These are phyloP conservation scores for Diachasma alloeum DNA, from an alignment of 1,140 invertebrate genomes.

Conservation along the genomic window DNA sequence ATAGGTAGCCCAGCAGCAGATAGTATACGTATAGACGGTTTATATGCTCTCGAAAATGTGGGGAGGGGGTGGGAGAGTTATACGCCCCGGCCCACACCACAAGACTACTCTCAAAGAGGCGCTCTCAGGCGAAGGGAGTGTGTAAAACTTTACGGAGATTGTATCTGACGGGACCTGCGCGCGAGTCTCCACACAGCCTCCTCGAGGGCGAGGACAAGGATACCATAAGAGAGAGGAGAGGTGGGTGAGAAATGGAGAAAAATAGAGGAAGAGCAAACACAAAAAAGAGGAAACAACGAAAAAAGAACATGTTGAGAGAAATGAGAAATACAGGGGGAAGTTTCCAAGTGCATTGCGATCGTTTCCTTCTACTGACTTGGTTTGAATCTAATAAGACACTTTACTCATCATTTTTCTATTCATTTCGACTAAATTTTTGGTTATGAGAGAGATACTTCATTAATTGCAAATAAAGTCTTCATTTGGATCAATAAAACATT, in stretches of 20 bases:
- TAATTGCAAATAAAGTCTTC: too few species aligned
- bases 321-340: conserved; percentile 22
- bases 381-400: background rate
- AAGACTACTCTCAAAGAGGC: conserved; percentile 14
- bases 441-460: too few species aligned
- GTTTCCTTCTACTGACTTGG: conserved; percentile 2
- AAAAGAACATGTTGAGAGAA: conserved; percentile 21
- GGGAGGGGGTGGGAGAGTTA: background rate
- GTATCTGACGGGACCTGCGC: conserved; percentile 27
- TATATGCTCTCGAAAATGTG: background rate
- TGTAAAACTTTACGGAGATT: conserved; percentile 30
- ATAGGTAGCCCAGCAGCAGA: conserved; percentile 12
- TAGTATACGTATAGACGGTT: conserved; percentile 16
- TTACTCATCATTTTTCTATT: too few species aligned
- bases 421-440: too few species aligned
- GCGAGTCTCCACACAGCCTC: background rate
- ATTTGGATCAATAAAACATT: too few species aligned
- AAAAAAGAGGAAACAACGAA: conserved; percentile 23
- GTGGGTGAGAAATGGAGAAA: conserved; percentile 24
- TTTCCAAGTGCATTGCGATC: conserved; percentile 29
- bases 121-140: conserved; percentile 16
- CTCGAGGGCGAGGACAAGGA: conserved; percentile 13
- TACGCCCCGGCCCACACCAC: conserved; percentile 1
- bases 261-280: conserved; percentile 23
- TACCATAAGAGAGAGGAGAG: background rate